Conservation (phyloP, 1,140 invertebrate species). For the Lucilia sericata region DNA sequence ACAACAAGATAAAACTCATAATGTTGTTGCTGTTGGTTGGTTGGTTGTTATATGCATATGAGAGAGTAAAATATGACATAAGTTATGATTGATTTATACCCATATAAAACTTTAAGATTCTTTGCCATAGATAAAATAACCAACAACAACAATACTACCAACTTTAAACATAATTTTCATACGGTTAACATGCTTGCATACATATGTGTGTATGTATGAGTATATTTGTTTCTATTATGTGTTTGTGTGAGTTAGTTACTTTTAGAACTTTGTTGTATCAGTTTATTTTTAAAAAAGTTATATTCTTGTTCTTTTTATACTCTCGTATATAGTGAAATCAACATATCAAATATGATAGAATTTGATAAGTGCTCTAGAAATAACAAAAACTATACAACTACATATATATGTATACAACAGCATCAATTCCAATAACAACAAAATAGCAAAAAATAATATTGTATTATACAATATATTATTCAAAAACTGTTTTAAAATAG, state of each 20-base stretch:
- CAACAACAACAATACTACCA: slow-evolving; percentile 29
- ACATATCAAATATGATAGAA: slow-evolving; percentile 1
- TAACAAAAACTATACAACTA: neutral
- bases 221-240: too few relatives aligned
- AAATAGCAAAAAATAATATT: neutral
- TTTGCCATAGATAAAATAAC: slow-evolving; percentile 25
- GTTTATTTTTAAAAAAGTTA: neutral
- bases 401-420: too few relatives aligned
- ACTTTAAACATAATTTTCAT: neutral
- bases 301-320: neutral
- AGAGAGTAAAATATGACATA: slow-evolving; percentile 38
- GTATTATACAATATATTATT: neutral
- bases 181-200: too few relatives aligned
- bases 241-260: too few relatives aligned
- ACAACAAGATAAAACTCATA: neutral
- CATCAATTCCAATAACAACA: too few relatives aligned
- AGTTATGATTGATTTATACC: slow-evolving; percentile 41
- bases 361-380: neutral
- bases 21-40: neutral
- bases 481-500: neutral
- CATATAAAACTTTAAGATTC: slow-evolving; percentile 39
- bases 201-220: too few relatives aligned
- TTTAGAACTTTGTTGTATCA: too few relatives aligned
- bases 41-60: neutral
- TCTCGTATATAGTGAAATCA: neutral